A percentile compares a stretch with the other conserved stretches of the same genome.
Evolutionary conservation across 1,140 invertebrate species (phyloP).

Genomic region (Neotoxoptera formosana): DNA sequence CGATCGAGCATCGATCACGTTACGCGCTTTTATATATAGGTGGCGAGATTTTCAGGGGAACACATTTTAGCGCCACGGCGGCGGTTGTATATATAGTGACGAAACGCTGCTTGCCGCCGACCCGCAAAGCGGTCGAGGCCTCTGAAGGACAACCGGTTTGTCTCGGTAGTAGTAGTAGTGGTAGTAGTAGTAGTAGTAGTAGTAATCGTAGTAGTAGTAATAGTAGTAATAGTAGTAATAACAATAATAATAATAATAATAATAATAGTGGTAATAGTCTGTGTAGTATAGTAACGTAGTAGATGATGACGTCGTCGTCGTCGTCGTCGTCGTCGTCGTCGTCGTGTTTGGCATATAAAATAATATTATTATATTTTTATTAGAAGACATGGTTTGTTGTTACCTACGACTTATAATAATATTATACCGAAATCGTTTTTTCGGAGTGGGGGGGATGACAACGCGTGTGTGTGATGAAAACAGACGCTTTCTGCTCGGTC

Average conservation of each 20-base stretch:
- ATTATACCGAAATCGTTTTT: too few relatives aligned
- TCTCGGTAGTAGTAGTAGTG: not conserved
- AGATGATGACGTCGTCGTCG: not conserved
- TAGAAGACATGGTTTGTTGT: not conserved
- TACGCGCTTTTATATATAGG: not conserved
- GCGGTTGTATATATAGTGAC: not conserved
- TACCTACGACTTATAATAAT: not conserved
- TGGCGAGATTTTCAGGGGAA: slow-evolving; percentile 2
- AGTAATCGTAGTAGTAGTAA: not conserved
- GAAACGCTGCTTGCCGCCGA: slow-evolving; percentile 22
- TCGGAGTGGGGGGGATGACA: not conserved
- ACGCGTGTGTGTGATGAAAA: not conserved
- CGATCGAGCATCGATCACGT: not conserved
- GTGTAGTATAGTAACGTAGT: not conserved
- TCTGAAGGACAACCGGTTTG: slow-evolving; percentile 53
- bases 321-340: not conserved
- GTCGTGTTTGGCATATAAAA: not conserved
- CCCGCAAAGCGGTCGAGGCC: not conserved
- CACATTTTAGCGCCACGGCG: slow-evolving; percentile 16
- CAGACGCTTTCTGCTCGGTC: not conserved
- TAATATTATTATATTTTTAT: not conserved
- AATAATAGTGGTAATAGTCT: not conserved
- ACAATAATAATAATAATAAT: not conserved
- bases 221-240: not conserved
- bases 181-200: not conserved